These are phyloP conservation scores for Spizella passerina DNA, from an alignment of 2,797 vertebrate species.

Conservation along the genomic window DNA sequence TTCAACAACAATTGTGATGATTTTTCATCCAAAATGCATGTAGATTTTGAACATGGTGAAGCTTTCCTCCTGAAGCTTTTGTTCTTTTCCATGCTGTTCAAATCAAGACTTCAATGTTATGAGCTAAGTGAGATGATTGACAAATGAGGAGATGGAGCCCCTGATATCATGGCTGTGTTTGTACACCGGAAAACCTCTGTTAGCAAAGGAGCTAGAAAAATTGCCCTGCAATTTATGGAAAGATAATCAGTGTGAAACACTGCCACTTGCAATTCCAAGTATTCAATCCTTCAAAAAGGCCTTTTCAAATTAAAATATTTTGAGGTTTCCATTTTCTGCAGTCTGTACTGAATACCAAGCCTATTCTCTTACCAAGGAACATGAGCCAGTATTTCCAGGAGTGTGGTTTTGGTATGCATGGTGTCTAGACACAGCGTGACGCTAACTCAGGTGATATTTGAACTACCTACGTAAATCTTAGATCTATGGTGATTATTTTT, in stretches of 20 bases:
- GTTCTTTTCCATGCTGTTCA: not conserved
- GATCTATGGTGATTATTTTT: not conserved
- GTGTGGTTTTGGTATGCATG: fast-evolving
- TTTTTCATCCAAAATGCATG: not conserved
- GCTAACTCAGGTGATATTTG: not conserved
- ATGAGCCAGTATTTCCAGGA: not conserved
- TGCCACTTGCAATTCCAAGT: not conserved
- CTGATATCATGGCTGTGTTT: not conserved
- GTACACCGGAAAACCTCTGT: not conserved
- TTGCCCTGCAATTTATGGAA: not conserved
- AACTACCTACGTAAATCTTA: not conserved
- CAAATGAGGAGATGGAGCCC: not conserved
- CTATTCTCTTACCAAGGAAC: not conserved
- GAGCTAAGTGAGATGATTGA: not conserved
- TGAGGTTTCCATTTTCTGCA: not conserved
- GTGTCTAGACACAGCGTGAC: not conserved
- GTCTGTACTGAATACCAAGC: not conserved
- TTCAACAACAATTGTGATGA: not conserved
- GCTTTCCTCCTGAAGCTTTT: not conserved
- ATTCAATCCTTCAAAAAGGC: not conserved
- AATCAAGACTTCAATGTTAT: not conserved
- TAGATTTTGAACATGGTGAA: not conserved
- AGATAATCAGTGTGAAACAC: not conserved
- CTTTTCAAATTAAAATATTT: not conserved
- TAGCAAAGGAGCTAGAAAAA: not conserved